Evolutionary conservation across 2,888 invertebrate species (phyloP).

Genomic region (Synanthedon vespiformis): DNA sequence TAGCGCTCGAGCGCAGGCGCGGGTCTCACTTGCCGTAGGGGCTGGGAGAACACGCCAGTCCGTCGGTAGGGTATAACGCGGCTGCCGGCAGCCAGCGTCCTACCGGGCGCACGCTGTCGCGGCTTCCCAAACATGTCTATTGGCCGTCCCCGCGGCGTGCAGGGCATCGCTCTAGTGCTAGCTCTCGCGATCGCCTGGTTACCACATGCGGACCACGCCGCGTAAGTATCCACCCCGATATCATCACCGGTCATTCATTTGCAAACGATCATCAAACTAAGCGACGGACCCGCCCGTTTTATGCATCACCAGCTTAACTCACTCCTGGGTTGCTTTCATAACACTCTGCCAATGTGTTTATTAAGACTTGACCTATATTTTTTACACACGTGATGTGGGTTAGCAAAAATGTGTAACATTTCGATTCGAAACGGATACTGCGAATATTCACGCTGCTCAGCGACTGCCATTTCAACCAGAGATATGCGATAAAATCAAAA

Average conservation of each 20-base stretch:
- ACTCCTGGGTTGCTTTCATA: too few relatives aligned
- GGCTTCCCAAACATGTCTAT: conserved; percentile 39
- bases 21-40: conserved; percentile 29
- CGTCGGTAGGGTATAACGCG: conserved; percentile 50
- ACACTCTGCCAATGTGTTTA: too few relatives aligned
- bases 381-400: too few relatives aligned
- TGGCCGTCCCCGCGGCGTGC: conserved; percentile 43
- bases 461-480: too few relatives aligned
- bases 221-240: conserved; percentile 39
- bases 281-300: conserved; percentile 6
- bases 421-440: too few relatives aligned
- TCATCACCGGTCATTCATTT: background rate
- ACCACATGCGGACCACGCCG: conserved; percentile 46
- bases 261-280: conserved; percentile 3
- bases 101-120: conserved; percentile 30
- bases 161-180: conserved; percentile 48
- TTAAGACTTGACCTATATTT: too few relatives aligned
- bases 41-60: conserved; percentile 36
- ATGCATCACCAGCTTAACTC: conserved; percentile 8
- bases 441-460: too few relatives aligned
- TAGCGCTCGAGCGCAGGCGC: conserved; percentile 27
- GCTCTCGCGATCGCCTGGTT: conserved; percentile 48
- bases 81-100: conserved; percentile 51
- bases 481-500: too few relatives aligned
- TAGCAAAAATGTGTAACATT: too few relatives aligned